Evolutionary conservation across 2,797 vertebrate genomes (phyloP), one percentile per base, ranked within the genome.

Genomic region (Potorous gilbertii): DNA sequence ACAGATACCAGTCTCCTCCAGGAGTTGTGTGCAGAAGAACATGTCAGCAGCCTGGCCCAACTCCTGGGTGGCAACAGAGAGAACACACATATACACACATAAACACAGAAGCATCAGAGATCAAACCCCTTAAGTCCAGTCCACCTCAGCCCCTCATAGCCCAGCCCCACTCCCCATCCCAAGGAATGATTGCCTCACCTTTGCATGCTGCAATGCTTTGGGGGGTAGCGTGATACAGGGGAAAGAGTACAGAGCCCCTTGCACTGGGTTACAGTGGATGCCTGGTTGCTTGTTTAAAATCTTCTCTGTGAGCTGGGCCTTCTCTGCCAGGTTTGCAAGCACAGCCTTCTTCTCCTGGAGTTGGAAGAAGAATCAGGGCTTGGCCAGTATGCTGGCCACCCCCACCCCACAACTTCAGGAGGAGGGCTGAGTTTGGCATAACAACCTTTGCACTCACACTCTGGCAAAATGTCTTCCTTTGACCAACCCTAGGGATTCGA

Each of bases 181-280:
- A 29, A n/a, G 1, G 0, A 0, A 12, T 1, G 0, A 28, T 10
- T 21, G 46, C 8, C 0, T 66, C 92, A 5, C 99, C 99, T 99
- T 96, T 18, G 99, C 99, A 1, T 98, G 98, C 31, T 97, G 97
- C 3, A 99, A 96, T 0, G 99, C 99, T 5, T 98, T 98, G 21
- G 98, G 98, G 0, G 99, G 99, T 27, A 99, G 98, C 54, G 98
- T 92, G 92, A 99, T 98, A 0, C 98, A 98, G 0, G 99, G 99
- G 97, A 99, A 99, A 66, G 99, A 99, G 96, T 99, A 99, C 99
- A 99, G 99, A 97, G 99, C 99, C 0, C 99, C 99, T 97, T 99
- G 99, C 89, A 99, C 99, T 0, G 99, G 99, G 98, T 99, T 99
- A 98, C 99, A 99, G 94, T 0, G 98, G 97, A 99, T 99, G 0